Evolutionary conservation across 2,113 vertebrate species (phyloP).

Genomic region (Sinocyclocheilus anophthalmus): DNA sequence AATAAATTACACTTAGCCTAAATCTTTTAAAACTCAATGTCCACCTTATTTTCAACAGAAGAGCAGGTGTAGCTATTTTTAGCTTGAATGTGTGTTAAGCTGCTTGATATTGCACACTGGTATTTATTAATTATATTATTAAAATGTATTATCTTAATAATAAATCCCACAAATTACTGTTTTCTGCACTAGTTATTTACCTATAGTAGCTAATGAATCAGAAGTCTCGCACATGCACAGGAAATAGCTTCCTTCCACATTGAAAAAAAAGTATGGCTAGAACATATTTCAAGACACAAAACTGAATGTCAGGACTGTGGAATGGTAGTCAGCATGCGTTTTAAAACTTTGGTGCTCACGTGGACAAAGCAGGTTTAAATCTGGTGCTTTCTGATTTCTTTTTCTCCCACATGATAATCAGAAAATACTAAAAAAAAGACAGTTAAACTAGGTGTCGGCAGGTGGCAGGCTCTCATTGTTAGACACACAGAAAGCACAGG

Average conservation of each 20-base stretch:
- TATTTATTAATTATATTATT: background rate
- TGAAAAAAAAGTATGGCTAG: background rate
- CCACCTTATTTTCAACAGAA: background rate
- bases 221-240: background rate
- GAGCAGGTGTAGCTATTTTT: too few relatives aligned
- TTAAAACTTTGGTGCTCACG: background rate
- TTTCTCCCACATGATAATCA: background rate
- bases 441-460: slow-evolving; percentile 21
- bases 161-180: too few relatives aligned
- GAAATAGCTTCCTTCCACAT: background rate
- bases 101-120: background rate
- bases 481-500: background rate
- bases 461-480: slow-evolving; percentile 10
- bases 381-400: background rate
- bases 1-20: too few relatives aligned
- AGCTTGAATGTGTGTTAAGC: background rate
- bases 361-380: background rate
- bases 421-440: background rate
- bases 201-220: background rate
- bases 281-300: background rate
- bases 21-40: background rate
- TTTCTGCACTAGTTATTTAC: background rate
- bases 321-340: background rate
- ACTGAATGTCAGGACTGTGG: background rate
- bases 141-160: too few relatives aligned